Percentiles rank a stretch among this genome's conserved stretches.
These are phyloP conservation scores for Myripristis jacobus DNA, from an alignment of 2,797 vertebrate species.

Conservation along the genomic window DNA sequence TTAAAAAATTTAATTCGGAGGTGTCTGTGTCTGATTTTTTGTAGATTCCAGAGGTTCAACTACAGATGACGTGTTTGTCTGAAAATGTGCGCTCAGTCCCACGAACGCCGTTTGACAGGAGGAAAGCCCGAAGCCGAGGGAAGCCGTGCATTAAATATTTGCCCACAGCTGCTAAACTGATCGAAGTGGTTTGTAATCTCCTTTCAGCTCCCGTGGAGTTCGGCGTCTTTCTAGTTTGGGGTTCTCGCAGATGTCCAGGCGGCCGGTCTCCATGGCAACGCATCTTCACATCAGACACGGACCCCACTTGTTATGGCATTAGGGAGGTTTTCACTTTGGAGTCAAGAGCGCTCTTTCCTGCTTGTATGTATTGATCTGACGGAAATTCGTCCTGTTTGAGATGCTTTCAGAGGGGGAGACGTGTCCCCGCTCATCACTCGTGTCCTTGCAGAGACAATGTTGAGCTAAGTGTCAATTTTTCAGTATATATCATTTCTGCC, in stretches of 20 bases:
- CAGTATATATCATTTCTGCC: background rate
- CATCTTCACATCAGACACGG: conserved; percentile 4
- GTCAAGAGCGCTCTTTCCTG: conserved; percentile 32
- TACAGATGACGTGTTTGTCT: too few species aligned
- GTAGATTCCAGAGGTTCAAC: too few species aligned
- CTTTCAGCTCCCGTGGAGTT: background rate
- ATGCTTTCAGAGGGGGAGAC: background rate
- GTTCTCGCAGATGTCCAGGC: conserved; percentile 46
- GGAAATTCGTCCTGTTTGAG: conserved; percentile 23
- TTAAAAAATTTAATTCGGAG: too few species aligned
- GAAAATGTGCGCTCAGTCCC: too few species aligned
- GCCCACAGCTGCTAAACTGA: too few species aligned
- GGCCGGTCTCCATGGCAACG: conserved; percentile 42
- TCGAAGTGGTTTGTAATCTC: too few species aligned
- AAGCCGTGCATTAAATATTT: too few species aligned
- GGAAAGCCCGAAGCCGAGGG: too few species aligned
- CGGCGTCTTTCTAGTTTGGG: background rate
- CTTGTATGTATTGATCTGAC: conserved; percentile 18
- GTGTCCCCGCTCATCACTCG: background rate
- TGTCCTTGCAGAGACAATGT: background rate
- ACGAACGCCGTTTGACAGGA: too few species aligned
- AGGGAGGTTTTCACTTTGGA: conserved; percentile 44
- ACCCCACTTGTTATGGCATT: conserved; percentile 28
- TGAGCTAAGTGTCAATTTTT: background rate
- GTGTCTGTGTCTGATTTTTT: too few species aligned